Conservation (phyloP, 1,140 invertebrate genomes). For the Cardiocondyla obscurior region DNA sequence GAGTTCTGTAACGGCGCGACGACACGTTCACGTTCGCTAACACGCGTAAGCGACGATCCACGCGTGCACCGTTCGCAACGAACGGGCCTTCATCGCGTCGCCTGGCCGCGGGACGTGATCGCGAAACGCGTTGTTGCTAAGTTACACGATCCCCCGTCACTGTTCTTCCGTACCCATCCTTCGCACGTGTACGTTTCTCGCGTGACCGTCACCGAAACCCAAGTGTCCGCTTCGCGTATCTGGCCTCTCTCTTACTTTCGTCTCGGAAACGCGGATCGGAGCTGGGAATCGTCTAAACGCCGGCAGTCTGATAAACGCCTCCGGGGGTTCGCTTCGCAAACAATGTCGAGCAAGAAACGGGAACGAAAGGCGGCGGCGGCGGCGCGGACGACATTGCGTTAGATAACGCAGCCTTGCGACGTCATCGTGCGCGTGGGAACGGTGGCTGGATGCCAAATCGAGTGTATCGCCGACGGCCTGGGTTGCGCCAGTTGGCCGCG, state of each 20-base stretch:
- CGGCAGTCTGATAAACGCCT: no score
- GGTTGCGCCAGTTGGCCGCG: constrained; percentile 56
- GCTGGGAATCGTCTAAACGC: background rate
- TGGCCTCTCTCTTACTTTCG: no score
- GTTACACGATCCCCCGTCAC: constrained; percentile 9
- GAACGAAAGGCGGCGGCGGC: constrained; percentile 2
- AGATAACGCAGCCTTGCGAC: constrained; percentile 60
- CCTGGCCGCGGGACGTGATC: constrained; percentile 21
- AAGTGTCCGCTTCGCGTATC: no score
- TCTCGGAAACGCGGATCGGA: background rate
- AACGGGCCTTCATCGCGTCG: constrained; percentile 55
- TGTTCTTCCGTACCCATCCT: background rate
- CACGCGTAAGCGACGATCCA: constrained; percentile 51
- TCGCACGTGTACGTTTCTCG: no score
- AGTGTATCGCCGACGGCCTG: constrained; percentile 65
- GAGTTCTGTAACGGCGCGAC: constrained; percentile 22
- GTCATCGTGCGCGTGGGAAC: constrained; percentile 64
- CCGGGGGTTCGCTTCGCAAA: constrained; percentile 10
- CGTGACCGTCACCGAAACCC: no score
- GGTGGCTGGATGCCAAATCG: constrained; percentile 67
- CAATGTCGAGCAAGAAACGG: background rate
- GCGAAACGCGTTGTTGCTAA: constrained; percentile 60
- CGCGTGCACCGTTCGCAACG: constrained; percentile 52
- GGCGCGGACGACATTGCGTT: constrained; percentile 38
- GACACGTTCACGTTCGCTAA: constrained; percentile 20